Conservation (phyloP, 2,113 vertebrate species). For the Gracilinanus agilis region DNA sequence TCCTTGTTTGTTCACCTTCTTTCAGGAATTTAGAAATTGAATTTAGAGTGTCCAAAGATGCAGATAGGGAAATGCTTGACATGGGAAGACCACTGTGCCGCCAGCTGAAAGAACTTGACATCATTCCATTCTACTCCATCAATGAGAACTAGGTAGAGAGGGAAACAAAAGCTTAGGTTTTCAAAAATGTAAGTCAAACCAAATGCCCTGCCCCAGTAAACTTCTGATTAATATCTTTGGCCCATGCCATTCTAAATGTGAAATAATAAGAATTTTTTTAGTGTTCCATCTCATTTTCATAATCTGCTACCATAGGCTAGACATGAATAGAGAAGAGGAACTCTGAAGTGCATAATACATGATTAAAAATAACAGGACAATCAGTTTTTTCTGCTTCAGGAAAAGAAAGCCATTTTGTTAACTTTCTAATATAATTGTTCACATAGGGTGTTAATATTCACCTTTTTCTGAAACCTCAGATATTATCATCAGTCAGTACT, state of each 20-base stretch:
- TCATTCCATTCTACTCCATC: conserved; percentile 98
- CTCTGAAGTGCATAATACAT: background rate
- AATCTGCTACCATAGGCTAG: background rate
- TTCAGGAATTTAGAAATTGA: conserved; percentile 87
- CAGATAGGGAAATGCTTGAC: conserved; percentile 99
- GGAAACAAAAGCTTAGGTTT: conserved; percentile 44
- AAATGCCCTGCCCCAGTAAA: background rate
- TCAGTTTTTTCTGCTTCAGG: too few species aligned
- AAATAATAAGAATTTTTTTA: background rate
- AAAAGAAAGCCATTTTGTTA: background rate
- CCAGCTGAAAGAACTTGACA: conserved; percentile 99
- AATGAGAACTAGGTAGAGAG: conserved; percentile 89
- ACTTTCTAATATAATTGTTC: background rate
- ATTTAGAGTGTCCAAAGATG: conserved; percentile 95
- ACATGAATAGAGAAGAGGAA: background rate
- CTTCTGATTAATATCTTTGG: background rate
- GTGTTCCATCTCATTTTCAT: background rate
- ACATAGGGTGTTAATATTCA: background rate
- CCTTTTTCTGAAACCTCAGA: too few species aligned
- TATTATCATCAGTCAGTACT: too few species aligned
- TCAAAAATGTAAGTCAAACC: background rate
- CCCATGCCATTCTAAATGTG: background rate
- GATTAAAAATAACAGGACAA: background rate
- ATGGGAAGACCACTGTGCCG: conserved; percentile 98
- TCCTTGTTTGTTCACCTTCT: background rate